A percentile compares a stretch with the other conserved stretches of the same genome.
Evolutionary conservation across 2,113 vertebrate species (phyloP).

Genomic region (Cariama cristata): DNA sequence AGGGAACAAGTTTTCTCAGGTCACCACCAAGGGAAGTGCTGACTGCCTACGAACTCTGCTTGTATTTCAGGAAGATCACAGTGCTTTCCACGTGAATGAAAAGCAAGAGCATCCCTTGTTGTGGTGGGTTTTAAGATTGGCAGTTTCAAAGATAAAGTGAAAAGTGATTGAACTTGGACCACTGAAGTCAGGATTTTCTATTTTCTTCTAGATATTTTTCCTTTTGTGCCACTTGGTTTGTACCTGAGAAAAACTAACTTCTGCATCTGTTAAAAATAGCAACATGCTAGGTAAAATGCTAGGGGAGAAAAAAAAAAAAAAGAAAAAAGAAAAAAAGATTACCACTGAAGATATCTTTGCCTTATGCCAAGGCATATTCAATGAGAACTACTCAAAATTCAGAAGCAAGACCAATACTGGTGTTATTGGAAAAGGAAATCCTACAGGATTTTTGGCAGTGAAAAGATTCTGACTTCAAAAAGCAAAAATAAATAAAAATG

Average conservation of each 20-base stretch:
- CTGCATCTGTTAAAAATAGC: background rate
- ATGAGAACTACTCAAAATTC: background rate
- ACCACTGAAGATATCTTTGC: background rate
- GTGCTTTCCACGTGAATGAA: background rate
- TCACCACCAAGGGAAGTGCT: background rate
- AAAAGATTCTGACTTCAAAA: background rate
- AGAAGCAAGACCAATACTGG: background rate
- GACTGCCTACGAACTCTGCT: background rate
- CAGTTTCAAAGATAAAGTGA: background rate
- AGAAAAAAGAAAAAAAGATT: background rate
- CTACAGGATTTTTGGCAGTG: background rate
- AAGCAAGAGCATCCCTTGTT: background rate
- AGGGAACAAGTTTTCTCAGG: background rate
- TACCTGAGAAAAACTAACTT: background rate
- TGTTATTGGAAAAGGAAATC: background rate
- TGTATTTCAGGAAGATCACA: background rate
- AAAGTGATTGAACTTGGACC: background rate
- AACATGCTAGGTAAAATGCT: background rate
- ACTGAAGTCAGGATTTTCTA: background rate
- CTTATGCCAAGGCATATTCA: background rate
- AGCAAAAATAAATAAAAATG: background rate
- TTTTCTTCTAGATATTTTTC: background rate
- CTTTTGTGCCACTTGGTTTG: background rate
- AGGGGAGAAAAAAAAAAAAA: too few relatives aligned
- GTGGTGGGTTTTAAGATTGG: background rate